Conservation (phyloP, 2,888 invertebrate species). For the Tiliacea citrago region DNA sequence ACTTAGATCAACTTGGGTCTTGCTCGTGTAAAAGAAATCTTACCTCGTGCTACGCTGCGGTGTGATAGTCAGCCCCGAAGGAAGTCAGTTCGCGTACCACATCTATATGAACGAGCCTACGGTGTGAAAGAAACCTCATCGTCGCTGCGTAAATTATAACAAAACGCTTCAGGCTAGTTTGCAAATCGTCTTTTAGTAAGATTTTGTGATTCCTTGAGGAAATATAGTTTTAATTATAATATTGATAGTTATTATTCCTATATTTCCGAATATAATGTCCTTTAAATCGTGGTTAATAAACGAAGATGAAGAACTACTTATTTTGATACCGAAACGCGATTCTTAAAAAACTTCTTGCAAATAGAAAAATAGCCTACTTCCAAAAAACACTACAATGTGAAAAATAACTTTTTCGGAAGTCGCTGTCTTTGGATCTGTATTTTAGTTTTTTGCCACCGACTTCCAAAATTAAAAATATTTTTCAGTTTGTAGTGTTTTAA, state of each 20-base stretch:
- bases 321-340: neutral
- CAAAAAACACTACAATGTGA: too few relatives aligned
- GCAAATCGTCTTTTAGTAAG: constrained; percentile 24
- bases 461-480: too few relatives aligned
- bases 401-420: too few relatives aligned
- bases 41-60: neutral
- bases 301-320: neutral
- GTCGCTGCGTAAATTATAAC: constrained; percentile 40
- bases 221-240: constrained; percentile 1
- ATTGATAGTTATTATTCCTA: neutral
- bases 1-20: neutral
- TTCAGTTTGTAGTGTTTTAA: too few relatives aligned
- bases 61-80: constrained; percentile 27
- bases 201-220: constrained; percentile 4
- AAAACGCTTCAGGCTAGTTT: constrained; percentile 30
- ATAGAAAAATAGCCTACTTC: too few relatives aligned
- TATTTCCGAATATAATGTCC: too few relatives aligned
- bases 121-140: constrained; percentile 34
- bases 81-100: constrained; percentile 4
- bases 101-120: neutral
- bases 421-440: too few relatives aligned
- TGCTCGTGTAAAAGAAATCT: neutral
- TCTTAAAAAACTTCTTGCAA: too few relatives aligned
- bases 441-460: too few relatives aligned
- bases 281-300: too few relatives aligned